A percentile compares a stretch with the other conserved stretches of the same genome.
Evolutionary conservation across 2,888 invertebrate genomes (phyloP).

Genomic region (Xylota sylvarum): DNA sequence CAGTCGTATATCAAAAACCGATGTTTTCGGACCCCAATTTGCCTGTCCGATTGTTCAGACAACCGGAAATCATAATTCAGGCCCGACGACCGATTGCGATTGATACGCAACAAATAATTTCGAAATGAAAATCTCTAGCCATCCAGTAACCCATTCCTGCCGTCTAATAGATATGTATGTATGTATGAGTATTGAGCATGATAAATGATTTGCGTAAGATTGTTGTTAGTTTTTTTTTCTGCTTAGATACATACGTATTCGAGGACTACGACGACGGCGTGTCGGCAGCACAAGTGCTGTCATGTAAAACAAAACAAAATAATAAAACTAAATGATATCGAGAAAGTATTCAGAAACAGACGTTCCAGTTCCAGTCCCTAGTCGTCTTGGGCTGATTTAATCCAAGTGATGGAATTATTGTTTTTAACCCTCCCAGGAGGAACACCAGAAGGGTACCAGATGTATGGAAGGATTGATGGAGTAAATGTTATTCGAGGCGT

Average conservation of each 20-base stretch:
- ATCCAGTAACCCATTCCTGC: neutral
- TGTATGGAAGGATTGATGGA: constrained; percentile 7
- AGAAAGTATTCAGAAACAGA: neutral
- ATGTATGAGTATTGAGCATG: constrained; percentile 4
- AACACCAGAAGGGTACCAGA: neutral
- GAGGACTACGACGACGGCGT: neutral
- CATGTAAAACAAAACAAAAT: constrained; percentile 26
- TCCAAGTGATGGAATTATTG: constrained; percentile 14
- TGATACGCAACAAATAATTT: constrained; percentile 55
- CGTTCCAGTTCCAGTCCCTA: neutral
- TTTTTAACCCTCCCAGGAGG: neutral
- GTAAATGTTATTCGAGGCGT: neutral
- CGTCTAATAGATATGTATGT: too few species aligned
- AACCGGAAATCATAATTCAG: constrained; percentile 60
- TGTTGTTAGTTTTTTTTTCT: neutral
- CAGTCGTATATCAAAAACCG: constrained; percentile 31
- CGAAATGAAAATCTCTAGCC: constrained; percentile 7
- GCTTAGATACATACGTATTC: neutral
- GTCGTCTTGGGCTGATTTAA: neutral
- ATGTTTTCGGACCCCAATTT: constrained; percentile 43
- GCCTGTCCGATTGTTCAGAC: constrained; percentile 49
- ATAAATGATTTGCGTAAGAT: constrained; percentile 29
- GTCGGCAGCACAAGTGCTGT: constrained; percentile 8
- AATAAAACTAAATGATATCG: constrained; percentile 25
- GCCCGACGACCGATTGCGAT: constrained; percentile 15